A percentile compares a stretch with the other conserved stretches of the same genome.
Evolutionary conservation across 2,113 vertebrate genomes (phyloP).

Genomic region (Engystomops pustulosus): DNA sequence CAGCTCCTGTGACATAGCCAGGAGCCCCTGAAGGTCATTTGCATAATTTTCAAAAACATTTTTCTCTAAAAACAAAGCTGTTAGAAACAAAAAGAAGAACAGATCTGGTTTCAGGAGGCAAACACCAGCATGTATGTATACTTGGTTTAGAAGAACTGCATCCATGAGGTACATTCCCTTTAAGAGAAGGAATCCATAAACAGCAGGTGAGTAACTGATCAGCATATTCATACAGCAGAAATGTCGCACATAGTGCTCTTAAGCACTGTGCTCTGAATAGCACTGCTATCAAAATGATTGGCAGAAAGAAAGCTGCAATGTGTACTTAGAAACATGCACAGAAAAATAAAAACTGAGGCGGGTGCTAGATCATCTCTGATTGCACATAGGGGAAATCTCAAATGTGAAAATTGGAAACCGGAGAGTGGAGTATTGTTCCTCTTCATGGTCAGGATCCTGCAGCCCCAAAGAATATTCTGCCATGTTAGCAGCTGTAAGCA

Average conservation of each 20-base stretch:
- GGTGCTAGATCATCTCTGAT: slow-evolving; percentile 25
- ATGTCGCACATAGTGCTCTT: slow-evolving; percentile 30
- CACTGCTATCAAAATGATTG: slow-evolving; percentile 39
- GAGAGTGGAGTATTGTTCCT: neutral
- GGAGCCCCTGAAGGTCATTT: too few relatives aligned
- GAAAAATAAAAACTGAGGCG: slow-evolving; percentile 28
- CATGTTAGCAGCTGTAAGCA: slow-evolving; percentile 33
- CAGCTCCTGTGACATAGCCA: too few relatives aligned
- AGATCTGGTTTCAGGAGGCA: too few relatives aligned
- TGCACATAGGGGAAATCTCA: slow-evolving; percentile 1
- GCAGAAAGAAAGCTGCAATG: slow-evolving; percentile 41
- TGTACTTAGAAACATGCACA: slow-evolving; percentile 40
- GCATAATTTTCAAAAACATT: too few relatives aligned
- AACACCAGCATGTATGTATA: too few relatives aligned
- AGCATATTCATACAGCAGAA: slow-evolving; percentile 49
- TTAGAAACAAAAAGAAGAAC: too few relatives aligned
- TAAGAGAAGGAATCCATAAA: slow-evolving; percentile 15
- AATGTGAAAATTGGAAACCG: slow-evolving; percentile 27
- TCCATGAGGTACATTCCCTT: too few relatives aligned
- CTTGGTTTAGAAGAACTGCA: too few relatives aligned
- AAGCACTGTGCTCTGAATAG: slow-evolving; percentile 42
- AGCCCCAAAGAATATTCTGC: neutral
- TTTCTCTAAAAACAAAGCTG: too few relatives aligned
- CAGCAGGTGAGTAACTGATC: slow-evolving; percentile 38
- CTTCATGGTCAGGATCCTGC: slow-evolving; percentile 37